phyloP scores from a whole-genome alignment of 2,797 vertebrate species.

The Melanotaenia maccullochi region DNA sequence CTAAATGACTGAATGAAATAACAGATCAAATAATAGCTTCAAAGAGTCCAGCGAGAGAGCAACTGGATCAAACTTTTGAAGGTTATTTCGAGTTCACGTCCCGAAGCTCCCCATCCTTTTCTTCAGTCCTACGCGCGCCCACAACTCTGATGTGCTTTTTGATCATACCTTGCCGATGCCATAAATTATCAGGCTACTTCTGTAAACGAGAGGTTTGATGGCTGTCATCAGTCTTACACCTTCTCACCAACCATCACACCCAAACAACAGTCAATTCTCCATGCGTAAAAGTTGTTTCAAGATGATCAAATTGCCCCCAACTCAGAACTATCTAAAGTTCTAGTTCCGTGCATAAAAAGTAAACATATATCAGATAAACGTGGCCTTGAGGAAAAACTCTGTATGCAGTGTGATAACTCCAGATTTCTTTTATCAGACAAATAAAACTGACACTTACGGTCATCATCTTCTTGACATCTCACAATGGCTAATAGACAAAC shows the following conservation, averaged over 20 bases:
- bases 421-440: constrained; percentile 36
- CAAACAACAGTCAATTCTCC: constrained; percentile 6
- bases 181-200: neutral
- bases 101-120: constrained; percentile 31
- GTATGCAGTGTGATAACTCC: neutral
- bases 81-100: constrained; percentile 15
- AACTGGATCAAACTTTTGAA: neutral
- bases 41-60: neutral
- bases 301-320: constrained; percentile 10
- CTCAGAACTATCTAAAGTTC: neutral
- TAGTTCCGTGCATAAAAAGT: neutral
- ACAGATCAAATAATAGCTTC: neutral
- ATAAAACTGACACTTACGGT: constrained; percentile 86
- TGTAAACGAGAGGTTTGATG: neutral
- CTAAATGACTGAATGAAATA: neutral
- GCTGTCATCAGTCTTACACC: neutral
- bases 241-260: neutral
- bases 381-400: neutral
- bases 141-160: neutral
- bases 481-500: constrained; percentile 88
- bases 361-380: neutral
- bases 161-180: neutral
- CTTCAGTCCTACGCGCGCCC: constrained; percentile 53
- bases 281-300: constrained; percentile 57
- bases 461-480: constrained; percentile 87